phyloP scores from a whole-genome alignment of 2,113 vertebrate genomes.

The Dolichotis patagonum region DNA sequence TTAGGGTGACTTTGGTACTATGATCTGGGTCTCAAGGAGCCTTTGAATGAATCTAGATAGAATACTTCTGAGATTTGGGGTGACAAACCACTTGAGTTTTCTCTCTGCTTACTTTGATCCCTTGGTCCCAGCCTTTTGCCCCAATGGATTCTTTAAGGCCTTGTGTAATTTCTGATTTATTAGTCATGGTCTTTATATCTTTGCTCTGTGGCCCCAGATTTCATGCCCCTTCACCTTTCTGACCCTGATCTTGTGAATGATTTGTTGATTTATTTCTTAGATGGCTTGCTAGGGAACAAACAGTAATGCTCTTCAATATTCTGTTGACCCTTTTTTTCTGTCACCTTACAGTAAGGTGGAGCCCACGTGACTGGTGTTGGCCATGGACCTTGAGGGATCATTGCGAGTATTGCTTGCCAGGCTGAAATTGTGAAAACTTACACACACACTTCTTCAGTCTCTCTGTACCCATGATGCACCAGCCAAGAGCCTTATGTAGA shows the following conservation, averaged over 20 bases:
- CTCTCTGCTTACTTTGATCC: not conserved
- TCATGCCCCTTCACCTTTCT: not conserved
- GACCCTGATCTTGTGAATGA: not conserved
- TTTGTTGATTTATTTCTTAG: not conserved
- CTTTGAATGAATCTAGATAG: not conserved
- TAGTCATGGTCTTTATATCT: not conserved
- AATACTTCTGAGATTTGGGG: not conserved
- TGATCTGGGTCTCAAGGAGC: not conserved
- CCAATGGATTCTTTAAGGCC: not conserved
- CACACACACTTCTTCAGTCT: not conserved
- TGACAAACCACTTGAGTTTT: slow-evolving; percentile 5
- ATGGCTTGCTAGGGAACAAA: not conserved
- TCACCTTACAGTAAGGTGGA: not conserved
- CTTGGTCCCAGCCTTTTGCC: not conserved
- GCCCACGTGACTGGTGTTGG: not conserved
- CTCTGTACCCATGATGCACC: not conserved
- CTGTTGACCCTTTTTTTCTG: not conserved
- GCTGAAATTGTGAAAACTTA: not conserved
- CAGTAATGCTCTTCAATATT: not conserved
- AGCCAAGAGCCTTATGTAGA: not conserved
- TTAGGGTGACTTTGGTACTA: not conserved
- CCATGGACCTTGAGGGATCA: not conserved
- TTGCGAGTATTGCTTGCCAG: not conserved
- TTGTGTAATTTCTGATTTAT: not conserved
- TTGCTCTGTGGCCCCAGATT: not conserved